Base-by-base conservation (phyloP, 2,797 vertebrate species). In the Trachops cirrhosus region DNA sequence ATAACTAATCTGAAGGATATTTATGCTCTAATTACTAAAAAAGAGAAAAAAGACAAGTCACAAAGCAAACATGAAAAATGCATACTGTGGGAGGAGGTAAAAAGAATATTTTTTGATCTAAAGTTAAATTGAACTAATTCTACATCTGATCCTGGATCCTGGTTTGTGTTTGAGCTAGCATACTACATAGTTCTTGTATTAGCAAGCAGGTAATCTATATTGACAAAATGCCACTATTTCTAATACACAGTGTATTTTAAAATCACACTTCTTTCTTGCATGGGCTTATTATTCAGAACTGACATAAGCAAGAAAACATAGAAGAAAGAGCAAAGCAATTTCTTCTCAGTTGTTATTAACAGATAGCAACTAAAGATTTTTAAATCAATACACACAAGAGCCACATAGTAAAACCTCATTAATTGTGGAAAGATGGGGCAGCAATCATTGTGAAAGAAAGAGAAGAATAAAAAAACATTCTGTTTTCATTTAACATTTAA, bases 301-400 rank as follows among this genome's bases (percentile, higher is more conserved):
- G 22, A 92, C 52, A 41, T 15, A 90, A 79, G 5, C 5, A 39
- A 91, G 32, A 84, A 89, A 77, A 84, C 9, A 52, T 0, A 5
- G 48, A 75, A 89, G 41, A 89, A 86, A 93, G 39, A 86, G 21
- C 59, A 95, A 87, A 87, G 52, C 18, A 91, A 73, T 89, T 91
- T 91, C 10, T 71, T 39, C 21, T 94, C 34, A 59, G 44, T 48
- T 94, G n/a, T 93, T 94, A 46, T 89, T 89, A 89, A 86, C 22
- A 89, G 29, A n/a, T 86, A 91, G 48, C 59, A 93, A 85, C 90
- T 95, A 95, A 97, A 85, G 21, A 85, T 80, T 94, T 97, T 92
- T 59, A 89, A 94, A 91, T 90, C 39, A 48, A 92, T 91, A n/a
- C n/a, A 75, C 14, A 26, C 24, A 96, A 94, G 14, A 93, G 2